Percentiles rank a stretch among this genome's conserved stretches.
Evolutionary conservation across 2,888 invertebrate genomes (phyloP).

Genomic region (Amorpha juglandis): DNA sequence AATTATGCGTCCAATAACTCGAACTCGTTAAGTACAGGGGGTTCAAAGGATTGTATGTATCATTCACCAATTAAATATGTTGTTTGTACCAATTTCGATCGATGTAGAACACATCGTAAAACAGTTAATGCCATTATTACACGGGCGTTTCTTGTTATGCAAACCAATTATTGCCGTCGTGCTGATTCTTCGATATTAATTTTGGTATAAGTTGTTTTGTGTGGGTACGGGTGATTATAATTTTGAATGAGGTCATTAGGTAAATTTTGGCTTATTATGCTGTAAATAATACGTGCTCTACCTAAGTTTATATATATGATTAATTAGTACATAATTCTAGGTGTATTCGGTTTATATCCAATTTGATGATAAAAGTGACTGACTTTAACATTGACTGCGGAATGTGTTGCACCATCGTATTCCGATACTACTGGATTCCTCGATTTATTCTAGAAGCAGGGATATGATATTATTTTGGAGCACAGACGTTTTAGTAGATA

Average conservation of each 20-base stretch:
- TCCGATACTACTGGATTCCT: no score
- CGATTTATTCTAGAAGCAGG: no score
- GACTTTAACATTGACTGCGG: no score
- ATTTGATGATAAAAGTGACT: no score
- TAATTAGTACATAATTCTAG: no score
- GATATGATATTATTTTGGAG: no score
- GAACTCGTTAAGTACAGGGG: not conserved
- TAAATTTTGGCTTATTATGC: no score
- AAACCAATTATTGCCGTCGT: conserved; percentile 46
- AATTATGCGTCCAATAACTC: not conserved
- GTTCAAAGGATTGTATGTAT: not conserved
- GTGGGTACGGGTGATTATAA: conserved; percentile 34
- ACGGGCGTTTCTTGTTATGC: conserved; percentile 38
- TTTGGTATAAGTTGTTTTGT: conserved; percentile 42
- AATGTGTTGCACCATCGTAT: no score
- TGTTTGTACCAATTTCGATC: conserved; percentile 11
- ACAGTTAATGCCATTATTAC: conserved; percentile 34
- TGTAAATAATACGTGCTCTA: no score
- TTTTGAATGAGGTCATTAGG: not conserved
- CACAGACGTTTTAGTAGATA: no score
- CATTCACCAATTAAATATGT: conserved; percentile 8
- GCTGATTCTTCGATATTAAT: conserved; percentile 44
- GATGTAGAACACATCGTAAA: conserved; percentile 37
- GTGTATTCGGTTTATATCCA: no score
- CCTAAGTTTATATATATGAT: no score